Conservation (phyloP, 2,888 invertebrate species). For the Pyrrhosoma nymphula region DNA sequence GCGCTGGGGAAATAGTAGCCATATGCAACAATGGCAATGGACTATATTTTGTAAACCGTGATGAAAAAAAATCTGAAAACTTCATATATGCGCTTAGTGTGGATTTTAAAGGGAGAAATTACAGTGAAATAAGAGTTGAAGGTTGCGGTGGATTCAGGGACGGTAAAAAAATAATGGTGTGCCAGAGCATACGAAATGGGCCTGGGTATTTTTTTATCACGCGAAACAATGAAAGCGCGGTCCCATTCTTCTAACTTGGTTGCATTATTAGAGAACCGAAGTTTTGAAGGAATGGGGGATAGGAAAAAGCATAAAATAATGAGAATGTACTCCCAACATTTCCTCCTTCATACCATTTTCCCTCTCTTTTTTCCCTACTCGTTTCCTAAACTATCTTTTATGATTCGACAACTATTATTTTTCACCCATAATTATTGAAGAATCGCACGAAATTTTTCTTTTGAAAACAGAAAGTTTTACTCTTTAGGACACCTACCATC, state of each 20-base stretch:
- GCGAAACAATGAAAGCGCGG: slow-evolving; percentile 6
- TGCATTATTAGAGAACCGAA: background rate
- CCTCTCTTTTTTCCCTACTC: background rate
- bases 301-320: background rate
- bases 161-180: background rate
- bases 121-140: background rate
- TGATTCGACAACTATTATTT: background rate
- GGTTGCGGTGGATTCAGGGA: background rate
- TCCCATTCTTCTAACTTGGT: background rate
- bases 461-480: too few relatives aligned
- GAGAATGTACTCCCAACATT: background rate
- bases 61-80: background rate
- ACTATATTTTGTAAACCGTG: background rate
- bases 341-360: background rate
- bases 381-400: background rate
- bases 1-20: background rate
- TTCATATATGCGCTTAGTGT: background rate
- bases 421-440: background rate
- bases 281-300: background rate
- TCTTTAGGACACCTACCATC: too few relatives aligned
- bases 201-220: background rate
- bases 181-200: background rate
- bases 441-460: background rate
- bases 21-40: background rate
- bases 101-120: background rate